Evolutionary conservation across 2,888 invertebrate genomes (phyloP).

Genomic region (Tryphoninae sp.): DNA sequence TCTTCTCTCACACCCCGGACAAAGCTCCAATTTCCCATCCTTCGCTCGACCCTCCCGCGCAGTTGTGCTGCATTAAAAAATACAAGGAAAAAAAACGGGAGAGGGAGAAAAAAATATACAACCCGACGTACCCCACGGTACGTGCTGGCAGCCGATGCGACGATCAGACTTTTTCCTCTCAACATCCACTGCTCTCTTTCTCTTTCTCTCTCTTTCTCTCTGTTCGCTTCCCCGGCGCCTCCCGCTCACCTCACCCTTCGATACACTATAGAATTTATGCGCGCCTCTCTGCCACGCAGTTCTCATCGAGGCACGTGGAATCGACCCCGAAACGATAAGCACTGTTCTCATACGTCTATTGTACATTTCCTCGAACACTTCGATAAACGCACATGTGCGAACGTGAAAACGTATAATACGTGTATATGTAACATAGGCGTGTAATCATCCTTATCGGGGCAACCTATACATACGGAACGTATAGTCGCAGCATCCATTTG

Average conservation of each 20-base stretch:
- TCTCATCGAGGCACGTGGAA: constrained; percentile 38
- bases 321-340: constrained; percentile 54
- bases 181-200: constrained; percentile 1
- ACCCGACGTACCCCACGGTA: constrained; percentile 6
- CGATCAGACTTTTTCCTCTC: constrained; percentile 39
- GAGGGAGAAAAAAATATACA: neutral
- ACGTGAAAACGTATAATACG: neutral
- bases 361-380: constrained; percentile 11
- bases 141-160: constrained; percentile 35
- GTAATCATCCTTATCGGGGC: constrained; percentile 5
- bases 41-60: neutral
- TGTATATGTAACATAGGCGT: neutral
- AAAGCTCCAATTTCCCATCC: neutral
- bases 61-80: constrained; percentile 41
- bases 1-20: neutral
- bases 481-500: constrained; percentile 21
- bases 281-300: constrained; percentile 22
- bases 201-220: neutral
- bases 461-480: constrained; percentile 7
- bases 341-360: constrained; percentile 37
- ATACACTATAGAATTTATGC: constrained; percentile 40
- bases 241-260: neutral
- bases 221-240: too few species aligned
- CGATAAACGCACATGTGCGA: constrained; percentile 13
- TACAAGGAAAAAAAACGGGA: constrained; percentile 1